These are phyloP conservation scores for Melanchra persicariae DNA, from an alignment of 2,888 invertebrate genomes.

Conservation along the genomic window DNA sequence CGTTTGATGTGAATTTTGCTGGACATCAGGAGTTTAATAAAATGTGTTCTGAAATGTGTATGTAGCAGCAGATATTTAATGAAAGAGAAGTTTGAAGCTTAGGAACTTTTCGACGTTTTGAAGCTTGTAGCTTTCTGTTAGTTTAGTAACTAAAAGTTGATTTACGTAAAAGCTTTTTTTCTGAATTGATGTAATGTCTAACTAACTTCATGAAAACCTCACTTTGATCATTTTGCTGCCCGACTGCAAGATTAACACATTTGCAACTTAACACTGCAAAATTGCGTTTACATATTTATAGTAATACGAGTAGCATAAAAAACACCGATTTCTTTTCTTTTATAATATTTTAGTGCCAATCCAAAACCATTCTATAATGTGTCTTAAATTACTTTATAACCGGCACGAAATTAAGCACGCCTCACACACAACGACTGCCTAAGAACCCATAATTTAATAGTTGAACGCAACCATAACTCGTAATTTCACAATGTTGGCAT, in stretches of 20 bases:
- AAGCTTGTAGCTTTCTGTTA: constrained; percentile 28
- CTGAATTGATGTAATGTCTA: constrained; percentile 7
- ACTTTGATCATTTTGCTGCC: constrained; percentile 11
- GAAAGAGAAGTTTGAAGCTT: constrained; percentile 22
- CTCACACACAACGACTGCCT: constrained; percentile 74
- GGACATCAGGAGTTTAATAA: constrained; percentile 24
- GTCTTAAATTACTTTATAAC: constrained; percentile 82
- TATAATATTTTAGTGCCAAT: constrained; percentile 60
- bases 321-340: constrained; percentile 52
- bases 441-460: constrained; percentile 86
- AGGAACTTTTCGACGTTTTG: constrained; percentile 27
- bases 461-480: constrained; percentile 85
- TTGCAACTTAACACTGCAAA: constrained; percentile 17
- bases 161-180: constrained; percentile 22
- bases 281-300: constrained; percentile 20
- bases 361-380: constrained; percentile 68
- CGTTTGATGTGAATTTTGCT: constrained; percentile 44
- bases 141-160: constrained; percentile 35
- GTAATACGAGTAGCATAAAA: constrained; percentile 39
- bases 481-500: constrained; percentile 88
- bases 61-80: constrained; percentile 41
- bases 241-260: constrained; percentile 12
- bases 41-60: constrained; percentile 33
- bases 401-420: constrained; percentile 79
- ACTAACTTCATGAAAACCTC: constrained; percentile 1